Percentiles rank a stretch among this genome's conserved stretches.
These are phyloP conservation scores for Aphidius colemani DNA, from an alignment of 2,888 invertebrate genomes.

Conservation along the genomic window DNA sequence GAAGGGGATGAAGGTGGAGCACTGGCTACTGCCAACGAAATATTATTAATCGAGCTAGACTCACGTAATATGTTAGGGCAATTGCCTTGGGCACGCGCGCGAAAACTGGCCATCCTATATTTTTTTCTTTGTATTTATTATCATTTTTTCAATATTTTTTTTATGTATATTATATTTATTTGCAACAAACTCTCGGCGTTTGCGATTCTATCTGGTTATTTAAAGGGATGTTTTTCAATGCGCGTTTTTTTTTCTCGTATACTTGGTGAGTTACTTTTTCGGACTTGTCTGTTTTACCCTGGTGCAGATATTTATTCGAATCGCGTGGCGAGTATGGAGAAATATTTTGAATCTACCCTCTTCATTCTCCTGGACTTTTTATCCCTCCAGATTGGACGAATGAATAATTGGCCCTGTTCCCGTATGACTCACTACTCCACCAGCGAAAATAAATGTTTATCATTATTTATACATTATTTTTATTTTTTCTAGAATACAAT, in stretches of 20 bases:
- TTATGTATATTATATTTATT: too few relatives aligned
- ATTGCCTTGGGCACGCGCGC: slow-evolving; percentile 28
- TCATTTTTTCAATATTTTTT: slow-evolving; percentile 1
- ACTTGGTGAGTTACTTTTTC: slow-evolving; percentile 7
- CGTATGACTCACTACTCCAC: slow-evolving; percentile 28
- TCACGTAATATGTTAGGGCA: slow-evolving; percentile 1
- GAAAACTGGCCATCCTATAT: slow-evolving; percentile 24
- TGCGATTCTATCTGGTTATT: slow-evolving; percentile 37
- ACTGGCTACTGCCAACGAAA: too few relatives aligned
- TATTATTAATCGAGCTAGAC: too few relatives aligned
- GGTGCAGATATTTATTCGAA: slow-evolving; percentile 33
- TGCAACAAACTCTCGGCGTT: slow-evolving; percentile 23
- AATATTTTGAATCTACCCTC: slow-evolving; percentile 34
- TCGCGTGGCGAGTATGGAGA: slow-evolving; percentile 34
- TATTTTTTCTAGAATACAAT: slow-evolving; percentile 6
- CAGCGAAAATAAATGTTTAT: slow-evolving; percentile 19
- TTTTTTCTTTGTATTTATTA: slow-evolving; percentile 4
- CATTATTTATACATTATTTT: too few relatives aligned
- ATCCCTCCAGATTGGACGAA: slow-evolving; percentile 22
- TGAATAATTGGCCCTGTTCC: slow-evolving; percentile 32
- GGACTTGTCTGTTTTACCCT: slow-evolving; percentile 12
- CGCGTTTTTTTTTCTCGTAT: slow-evolving; percentile 22
- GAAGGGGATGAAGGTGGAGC: too few relatives aligned
- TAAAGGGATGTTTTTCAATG: slow-evolving; percentile 34
- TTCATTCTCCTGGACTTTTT: too few relatives aligned